A percentile compares a stretch with the other conserved stretches of the same genome.
Conservation (phyloP, 2,888 invertebrate genomes). For the Meiosimyza decipiens region DNA sequence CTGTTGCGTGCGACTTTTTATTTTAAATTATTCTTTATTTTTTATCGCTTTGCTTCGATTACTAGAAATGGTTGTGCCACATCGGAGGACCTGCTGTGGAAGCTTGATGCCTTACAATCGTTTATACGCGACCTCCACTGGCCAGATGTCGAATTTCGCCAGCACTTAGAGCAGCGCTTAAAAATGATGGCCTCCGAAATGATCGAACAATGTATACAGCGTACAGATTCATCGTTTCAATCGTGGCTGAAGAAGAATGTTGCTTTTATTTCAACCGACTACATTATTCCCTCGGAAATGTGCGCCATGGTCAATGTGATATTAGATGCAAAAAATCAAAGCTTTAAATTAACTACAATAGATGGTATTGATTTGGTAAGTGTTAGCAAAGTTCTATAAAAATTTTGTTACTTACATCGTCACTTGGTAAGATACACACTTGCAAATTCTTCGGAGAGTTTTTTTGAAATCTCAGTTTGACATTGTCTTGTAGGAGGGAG, state of each 20-base stretch:
- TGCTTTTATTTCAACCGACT: conserved; percentile 95
- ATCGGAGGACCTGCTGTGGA: conserved; percentile 99
- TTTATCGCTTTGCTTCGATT: neutral
- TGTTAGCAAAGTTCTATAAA: conserved; percentile 43
- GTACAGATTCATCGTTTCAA: conserved; percentile 89
- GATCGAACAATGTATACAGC: conserved; percentile 97
- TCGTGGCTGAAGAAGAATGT: conserved; percentile 92
- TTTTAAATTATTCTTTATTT: neutral
- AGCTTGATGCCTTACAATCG: conserved; percentile 96
- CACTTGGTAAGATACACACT: neutral
- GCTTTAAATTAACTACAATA: conserved; percentile 94
- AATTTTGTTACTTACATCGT: neutral
- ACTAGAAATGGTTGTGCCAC: conserved; percentile 94
- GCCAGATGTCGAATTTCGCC: conserved; percentile 98
- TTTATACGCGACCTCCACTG: conserved; percentile 98
- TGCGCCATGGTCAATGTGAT: conserved; percentile 99
- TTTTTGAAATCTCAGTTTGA: neutral
- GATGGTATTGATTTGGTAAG: conserved; percentile 96
- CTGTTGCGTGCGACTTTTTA: neutral
- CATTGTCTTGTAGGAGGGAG: neutral
- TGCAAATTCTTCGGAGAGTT: neutral
- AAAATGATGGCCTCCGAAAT: conserved; percentile 99
- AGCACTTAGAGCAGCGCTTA: conserved; percentile 94
- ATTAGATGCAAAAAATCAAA: conserved; percentile 96
- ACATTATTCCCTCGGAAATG: conserved; percentile 96